Conservation (phyloP, 2,113 vertebrate species). For the Hemicordylus capensis region DNA sequence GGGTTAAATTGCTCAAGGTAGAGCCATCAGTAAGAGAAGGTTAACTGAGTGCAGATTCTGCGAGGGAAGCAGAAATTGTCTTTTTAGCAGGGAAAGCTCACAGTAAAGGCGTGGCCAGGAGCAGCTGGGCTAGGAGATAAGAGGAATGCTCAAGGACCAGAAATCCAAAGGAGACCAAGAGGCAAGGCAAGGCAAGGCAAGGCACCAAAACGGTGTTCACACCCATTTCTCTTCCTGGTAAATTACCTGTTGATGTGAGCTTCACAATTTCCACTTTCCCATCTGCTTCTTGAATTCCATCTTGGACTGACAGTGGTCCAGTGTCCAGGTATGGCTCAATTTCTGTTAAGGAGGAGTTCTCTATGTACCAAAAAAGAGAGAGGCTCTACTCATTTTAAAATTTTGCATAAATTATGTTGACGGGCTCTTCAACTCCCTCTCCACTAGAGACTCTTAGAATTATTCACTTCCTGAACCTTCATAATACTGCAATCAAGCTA, state of each 20-base stretch:
- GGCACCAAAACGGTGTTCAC: no score
- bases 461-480: no score
- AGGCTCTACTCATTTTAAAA: not conserved
- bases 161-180: not conserved
- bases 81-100: no score
- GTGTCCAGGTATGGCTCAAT: not conserved
- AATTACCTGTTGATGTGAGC: not conserved
- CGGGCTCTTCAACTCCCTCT: not conserved
- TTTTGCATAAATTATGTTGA: not conserved
- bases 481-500: not conserved
- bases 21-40: no score
- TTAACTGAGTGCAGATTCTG: no score
- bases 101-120: not conserved
- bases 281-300: no score
- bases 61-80: no score
- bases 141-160: not conserved
- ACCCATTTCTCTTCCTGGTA: not conserved
- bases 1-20: no score
- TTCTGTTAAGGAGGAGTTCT: not conserved
- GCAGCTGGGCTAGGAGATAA: no score
- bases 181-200: not conserved
- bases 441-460: not conserved
- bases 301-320: not conserved
- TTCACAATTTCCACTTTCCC: not conserved
- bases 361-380: not conserved